Evolutionary conservation across 2,113 vertebrate genomes (phyloP), one percentile per base, ranked within the genome.

Genomic region (Ammodytes marinus): DNA sequence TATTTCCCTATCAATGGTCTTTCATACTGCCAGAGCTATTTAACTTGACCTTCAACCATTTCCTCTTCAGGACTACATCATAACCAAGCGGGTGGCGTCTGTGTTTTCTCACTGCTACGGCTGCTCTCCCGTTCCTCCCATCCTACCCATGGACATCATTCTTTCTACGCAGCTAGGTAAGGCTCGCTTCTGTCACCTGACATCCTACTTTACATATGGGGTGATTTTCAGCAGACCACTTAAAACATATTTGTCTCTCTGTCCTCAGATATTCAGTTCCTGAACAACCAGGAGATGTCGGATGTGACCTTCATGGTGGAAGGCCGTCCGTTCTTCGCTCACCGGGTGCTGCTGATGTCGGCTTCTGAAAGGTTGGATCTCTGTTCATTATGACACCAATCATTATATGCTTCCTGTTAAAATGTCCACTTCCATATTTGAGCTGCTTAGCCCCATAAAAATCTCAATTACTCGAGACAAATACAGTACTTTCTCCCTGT

Each of bases 221-320:
- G 37, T 12, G 35, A 39, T 52, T 7, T 52, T n/a, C 1, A 14
- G 12, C 0, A 2, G 7, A n/a, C 58, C 1, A 17, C 11, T 1
- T 40, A 17, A 39, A 8, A 13, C 15, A 7, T 3, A 3, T 14
- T 7, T 3, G n/a, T 77, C 50, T 85, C 50, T 85, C 59, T 57
- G 17, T 66, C 37, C 40, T 69, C 89, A 99, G 98, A 99, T 86
- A 93, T 96, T 72, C 97, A 97, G 70, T 98, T 99, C 76, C 91
- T 98, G 87, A 99, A 99, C 91, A 99, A 98, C 66, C 93, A 95
- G n/a, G 97, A 99, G 82, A 99, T 98, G 98, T 99, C 98, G 0
- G 98, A 99, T 0, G 96, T 99, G 8, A 97, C 95, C 1, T 98
- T 99, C 86, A 65, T 97, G 40, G 96, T 99, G 65, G 97, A 98